Evolutionary conservation across 2,797 vertebrate genomes (phyloP), one percentile per base, ranked within the genome.

Genomic region (Tadarida brasiliensis): DNA sequence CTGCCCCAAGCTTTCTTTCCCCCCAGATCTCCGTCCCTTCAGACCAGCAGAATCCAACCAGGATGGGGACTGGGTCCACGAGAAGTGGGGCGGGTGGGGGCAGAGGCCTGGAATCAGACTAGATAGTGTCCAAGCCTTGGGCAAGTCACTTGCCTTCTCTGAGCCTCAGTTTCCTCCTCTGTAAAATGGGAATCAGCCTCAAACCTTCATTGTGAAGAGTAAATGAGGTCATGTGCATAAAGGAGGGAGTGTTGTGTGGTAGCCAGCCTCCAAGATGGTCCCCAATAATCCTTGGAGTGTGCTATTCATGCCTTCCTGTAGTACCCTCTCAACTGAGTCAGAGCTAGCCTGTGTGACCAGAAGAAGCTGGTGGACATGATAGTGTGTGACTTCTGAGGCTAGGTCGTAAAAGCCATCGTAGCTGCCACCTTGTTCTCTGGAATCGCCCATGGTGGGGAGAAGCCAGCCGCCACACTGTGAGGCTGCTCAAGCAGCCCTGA

Each of bases 261-360:
- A 22, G n/a, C 71, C 67, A 74, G 22, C 28, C 39, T 65, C 57
- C 15, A 12, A 39, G 49, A 74, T 8, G 65, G 14, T 2, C 3
- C 22, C 87, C 7, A 0, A 1, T 0, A 0, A 7, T 3, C 59
- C 44, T 28, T 11, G 12, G 56, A 33, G 9, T 28, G 33, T 54
- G 26, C 14, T 0, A 0, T 9, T 1, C 17, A 3, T 0, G 3
- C 14, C 51, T 57, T 7, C 0, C 2, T 7, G 17, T 9, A 7
- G 65, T 1, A 0, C 33, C 51, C 15, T 26, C 61, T 61, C n/a
- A 10, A 3, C 1, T 2, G 47, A 35, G 1, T 39, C 35, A 30
- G 19, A 35, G 54, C 24, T 6, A 10, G 35, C 5, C 56, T 7
- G 16, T 1, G 10, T 22, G 49, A 11, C 49, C 65, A 7, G 1